These are phyloP conservation scores for Eriosoma lanigerum DNA, from an alignment of 1,140 invertebrate species.

Conservation along the genomic window DNA sequence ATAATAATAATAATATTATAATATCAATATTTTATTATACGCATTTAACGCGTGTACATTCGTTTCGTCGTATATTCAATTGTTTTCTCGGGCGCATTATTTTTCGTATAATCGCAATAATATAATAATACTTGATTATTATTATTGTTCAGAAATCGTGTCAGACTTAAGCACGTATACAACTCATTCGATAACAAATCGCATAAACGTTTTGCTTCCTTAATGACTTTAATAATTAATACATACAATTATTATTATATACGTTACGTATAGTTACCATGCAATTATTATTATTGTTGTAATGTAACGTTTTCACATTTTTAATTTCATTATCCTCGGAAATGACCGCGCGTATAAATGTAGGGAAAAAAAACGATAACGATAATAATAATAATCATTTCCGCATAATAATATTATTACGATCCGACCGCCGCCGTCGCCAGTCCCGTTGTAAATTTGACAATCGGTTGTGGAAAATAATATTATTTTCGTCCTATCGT, in stretches of 20 bases:
- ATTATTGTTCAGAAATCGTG: constrained; percentile 8
- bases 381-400: neutral
- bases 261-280: neutral
- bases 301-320: neutral
- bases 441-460: neutral
- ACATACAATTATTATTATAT: neutral
- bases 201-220: neutral
- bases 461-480: constrained; percentile 8
- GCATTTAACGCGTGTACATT: no score
- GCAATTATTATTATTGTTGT: neutral
- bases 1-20: no score
- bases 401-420: neutral
- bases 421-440: no score
- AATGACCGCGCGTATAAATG: neutral
- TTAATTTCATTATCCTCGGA: neutral
- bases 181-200: neutral
- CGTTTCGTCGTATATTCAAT: no score
- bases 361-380: neutral
- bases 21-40: no score
- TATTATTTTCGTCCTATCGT: constrained; percentile 22
- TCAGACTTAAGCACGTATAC: neutral
- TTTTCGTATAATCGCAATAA: no score
- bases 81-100: no score
- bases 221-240: neutral
- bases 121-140: no score